Evolutionary conservation across 2,888 invertebrate species (phyloP).

Genomic region (Cantharis flavilabris): DNA sequence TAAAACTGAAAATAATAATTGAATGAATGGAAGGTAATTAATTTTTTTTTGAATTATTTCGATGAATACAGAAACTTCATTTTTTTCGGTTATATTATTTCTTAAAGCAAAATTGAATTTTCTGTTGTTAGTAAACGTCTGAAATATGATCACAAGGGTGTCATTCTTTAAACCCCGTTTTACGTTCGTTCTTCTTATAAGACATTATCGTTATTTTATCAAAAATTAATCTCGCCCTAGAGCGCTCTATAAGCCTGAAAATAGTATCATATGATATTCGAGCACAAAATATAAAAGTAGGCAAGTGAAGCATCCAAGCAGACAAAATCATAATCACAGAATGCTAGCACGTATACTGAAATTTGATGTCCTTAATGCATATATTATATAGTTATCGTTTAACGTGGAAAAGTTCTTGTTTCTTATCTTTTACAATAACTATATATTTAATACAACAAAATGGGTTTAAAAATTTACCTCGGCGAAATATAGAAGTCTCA

Average conservation of each 20-base stretch:
- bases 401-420: background rate
- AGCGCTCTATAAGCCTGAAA: background rate
- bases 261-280: slow-evolving; percentile 2
- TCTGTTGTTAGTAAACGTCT: background rate
- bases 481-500: background rate
- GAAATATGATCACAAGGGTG: background rate
- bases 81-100: background rate
- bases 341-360: background rate
- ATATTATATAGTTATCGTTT: background rate
- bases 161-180: slow-evolving; percentile 1
- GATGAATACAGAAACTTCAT: background rate
- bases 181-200: background rate
- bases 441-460: too few relatives aligned
- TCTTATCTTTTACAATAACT: background rate
- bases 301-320: background rate
- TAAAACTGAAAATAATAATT: background rate
- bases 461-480: too few relatives aligned
- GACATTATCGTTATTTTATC: slow-evolving; percentile 6
- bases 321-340: background rate
- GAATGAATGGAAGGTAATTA: background rate
- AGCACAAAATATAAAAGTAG: background rate
- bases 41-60: background rate
- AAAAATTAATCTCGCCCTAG: slow-evolving; percentile 7
- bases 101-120: background rate
- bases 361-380: background rate